phyloP scores from a whole-genome alignment of 2,113 vertebrate species.

The Recurvirostra avosetta region DNA sequence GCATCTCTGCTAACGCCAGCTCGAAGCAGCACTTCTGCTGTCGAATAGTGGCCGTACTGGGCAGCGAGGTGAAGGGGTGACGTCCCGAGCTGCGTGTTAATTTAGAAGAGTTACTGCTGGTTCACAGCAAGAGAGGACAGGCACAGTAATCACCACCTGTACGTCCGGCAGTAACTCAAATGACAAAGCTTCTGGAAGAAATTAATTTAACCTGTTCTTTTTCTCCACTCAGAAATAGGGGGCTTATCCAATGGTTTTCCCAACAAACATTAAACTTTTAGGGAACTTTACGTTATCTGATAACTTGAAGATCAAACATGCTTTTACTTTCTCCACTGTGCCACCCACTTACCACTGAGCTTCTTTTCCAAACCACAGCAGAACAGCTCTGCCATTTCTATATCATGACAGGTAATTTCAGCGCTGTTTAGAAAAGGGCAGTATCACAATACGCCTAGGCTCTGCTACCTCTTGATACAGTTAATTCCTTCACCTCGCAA shows the following conservation, averaged over 20 bases:
- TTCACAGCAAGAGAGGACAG: background rate
- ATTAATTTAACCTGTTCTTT: background rate
- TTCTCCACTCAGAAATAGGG: background rate
- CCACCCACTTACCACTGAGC: background rate
- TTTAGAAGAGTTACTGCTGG: background rate
- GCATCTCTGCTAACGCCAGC: constrained; percentile 92
- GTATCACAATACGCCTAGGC: rapidly evolving
- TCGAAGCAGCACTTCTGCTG: constrained; percentile 88
- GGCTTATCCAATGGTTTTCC: background rate
- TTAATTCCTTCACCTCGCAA: background rate
- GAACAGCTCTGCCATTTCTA: background rate
- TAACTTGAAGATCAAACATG: background rate
- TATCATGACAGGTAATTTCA: background rate
- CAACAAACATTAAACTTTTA: background rate
- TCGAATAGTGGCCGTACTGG: constrained; percentile 89
- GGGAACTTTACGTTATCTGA: background rate
- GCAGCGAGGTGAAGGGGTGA: constrained; percentile 92
- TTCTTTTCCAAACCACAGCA: background rate
- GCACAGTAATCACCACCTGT: rapidly evolving
- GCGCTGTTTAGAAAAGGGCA: background rate
- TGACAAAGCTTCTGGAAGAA: background rate
- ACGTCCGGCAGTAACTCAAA: rapidly evolving
- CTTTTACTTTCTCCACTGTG: background rate
- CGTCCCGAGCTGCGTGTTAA: constrained; percentile 80
- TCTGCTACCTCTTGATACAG: background rate